Conservation (phyloP, 2,888 invertebrate genomes). For the Luffia ferchaultella region DNA sequence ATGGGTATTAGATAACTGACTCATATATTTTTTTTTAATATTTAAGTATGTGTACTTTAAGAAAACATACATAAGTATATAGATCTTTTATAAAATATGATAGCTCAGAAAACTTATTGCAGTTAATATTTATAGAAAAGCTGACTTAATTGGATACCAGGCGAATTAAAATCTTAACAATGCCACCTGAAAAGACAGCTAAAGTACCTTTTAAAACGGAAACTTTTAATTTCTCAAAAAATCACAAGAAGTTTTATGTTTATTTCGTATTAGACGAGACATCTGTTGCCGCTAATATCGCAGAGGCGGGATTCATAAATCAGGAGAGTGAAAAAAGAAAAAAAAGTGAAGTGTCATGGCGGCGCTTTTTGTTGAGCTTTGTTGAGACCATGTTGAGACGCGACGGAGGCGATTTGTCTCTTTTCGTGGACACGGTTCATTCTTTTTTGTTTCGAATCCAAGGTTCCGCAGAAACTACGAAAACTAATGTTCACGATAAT, state of each 20-base stretch:
- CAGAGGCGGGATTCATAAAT: background rate
- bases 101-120: background rate
- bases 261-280: background rate
- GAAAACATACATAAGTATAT: background rate
- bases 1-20: too few relatives aligned
- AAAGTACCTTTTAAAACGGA: background rate
- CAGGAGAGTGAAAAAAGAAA: background rate
- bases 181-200: background rate
- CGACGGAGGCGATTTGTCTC: too few relatives aligned
- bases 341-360: background rate
- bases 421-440: too few relatives aligned
- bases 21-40: too few relatives aligned
- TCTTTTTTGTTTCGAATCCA: too few relatives aligned
- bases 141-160: background rate
- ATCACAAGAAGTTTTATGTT: background rate
- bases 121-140: background rate
- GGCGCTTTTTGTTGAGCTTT: too few relatives aligned
- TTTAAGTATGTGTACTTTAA: too few relatives aligned
- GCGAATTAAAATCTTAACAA: background rate
- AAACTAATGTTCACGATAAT: too few relatives aligned
- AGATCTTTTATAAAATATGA: background rate
- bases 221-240: background rate
- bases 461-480: too few relatives aligned
- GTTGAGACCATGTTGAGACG: too few relatives aligned
- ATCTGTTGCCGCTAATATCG: background rate